phyloP scores from a whole-genome alignment of 1,140 invertebrate species.

The Drosophila teissieri region DNA sequence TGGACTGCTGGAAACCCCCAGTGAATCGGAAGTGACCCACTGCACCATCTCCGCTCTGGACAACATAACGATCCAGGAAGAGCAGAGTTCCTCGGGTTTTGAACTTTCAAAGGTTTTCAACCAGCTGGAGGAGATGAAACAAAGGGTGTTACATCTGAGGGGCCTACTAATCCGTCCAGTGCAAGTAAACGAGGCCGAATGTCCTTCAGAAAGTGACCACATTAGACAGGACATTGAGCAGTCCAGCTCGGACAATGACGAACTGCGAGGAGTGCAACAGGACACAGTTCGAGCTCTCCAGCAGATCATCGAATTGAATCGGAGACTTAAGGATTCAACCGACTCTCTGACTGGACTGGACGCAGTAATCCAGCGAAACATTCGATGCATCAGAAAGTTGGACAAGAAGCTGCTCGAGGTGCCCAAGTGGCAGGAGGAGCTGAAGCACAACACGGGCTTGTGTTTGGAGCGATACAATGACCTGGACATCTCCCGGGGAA shows the following conservation, averaged over 20 bases:
- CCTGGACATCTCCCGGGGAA: neutral
- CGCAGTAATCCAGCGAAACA: neutral
- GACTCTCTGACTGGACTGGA: neutral
- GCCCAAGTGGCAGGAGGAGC: constrained; percentile 12
- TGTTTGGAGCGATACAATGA: constrained; percentile 29
- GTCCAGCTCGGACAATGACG: constrained; percentile 1
- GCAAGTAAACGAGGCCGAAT: neutral
- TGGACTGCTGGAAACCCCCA: neutral
- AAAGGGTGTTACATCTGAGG: constrained; percentile 16
- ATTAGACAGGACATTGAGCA: neutral
- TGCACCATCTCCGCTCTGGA: neutral
- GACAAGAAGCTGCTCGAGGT: neutral
- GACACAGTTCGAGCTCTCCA: neutral
- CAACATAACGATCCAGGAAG: neutral
- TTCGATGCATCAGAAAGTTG: neutral
- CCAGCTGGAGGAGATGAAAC: constrained; percentile 34
- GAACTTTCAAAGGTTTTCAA: constrained; percentile 11
- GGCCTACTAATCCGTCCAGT: neutral
- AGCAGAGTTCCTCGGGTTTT: neutral
- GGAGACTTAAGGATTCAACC: constrained; percentile 4
- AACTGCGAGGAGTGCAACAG: constrained; percentile 18
- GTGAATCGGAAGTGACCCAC: neutral
- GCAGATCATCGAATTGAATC: constrained; percentile 1
- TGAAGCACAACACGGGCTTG: neutral
- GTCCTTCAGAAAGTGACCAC: neutral